Conservation (phyloP, 1,140 invertebrate species). For the Drosophila nasuta region DNA sequence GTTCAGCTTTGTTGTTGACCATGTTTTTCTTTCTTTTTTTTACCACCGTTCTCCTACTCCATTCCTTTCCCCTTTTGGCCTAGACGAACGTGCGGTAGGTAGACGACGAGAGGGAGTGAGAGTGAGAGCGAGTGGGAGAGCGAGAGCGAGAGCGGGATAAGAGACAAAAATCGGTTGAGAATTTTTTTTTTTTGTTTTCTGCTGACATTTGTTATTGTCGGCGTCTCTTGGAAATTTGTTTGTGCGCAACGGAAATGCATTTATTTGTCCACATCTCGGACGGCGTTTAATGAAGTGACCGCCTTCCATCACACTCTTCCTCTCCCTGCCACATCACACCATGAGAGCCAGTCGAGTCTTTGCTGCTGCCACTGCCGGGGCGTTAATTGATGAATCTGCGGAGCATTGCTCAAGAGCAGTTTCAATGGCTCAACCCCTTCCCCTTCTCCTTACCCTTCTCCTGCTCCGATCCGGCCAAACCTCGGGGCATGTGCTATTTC, state of each 20-base stretch:
- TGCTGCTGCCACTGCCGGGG: conserved; percentile 43
- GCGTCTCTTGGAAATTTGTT: conserved; percentile 82
- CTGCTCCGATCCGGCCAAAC: not conserved
- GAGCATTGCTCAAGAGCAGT: conserved; percentile 40
- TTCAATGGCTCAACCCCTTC: conserved; percentile 68
- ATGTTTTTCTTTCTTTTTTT: conserved; percentile 62
- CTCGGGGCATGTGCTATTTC: conserved; percentile 73
- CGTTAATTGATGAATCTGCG: conserved; percentile 82
- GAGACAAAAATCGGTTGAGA: conserved; percentile 57
- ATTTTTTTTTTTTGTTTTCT: conserved; percentile 54
- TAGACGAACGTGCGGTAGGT: conserved; percentile 49
- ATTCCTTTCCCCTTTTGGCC: conserved; percentile 14
- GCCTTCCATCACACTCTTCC: conserved; percentile 19
- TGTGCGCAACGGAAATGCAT: conserved; percentile 81
- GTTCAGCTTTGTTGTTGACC: conserved; percentile 82
- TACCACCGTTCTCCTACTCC: conserved; percentile 58
- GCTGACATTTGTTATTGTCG: conserved; percentile 51
- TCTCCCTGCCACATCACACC: conserved; percentile 6
- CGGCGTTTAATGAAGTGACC: conserved; percentile 68
- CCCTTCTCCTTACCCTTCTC: conserved; percentile 12
- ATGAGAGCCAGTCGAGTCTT: conserved; percentile 32
- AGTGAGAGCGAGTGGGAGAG: conserved; percentile 31
- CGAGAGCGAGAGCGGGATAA: conserved; percentile 40
- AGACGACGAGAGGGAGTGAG: conserved; percentile 7
- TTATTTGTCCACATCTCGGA: conserved; percentile 79